Base-by-base conservation (phyloP, 2,797 vertebrate genomes). In the Heliangelus exortis region DNA sequence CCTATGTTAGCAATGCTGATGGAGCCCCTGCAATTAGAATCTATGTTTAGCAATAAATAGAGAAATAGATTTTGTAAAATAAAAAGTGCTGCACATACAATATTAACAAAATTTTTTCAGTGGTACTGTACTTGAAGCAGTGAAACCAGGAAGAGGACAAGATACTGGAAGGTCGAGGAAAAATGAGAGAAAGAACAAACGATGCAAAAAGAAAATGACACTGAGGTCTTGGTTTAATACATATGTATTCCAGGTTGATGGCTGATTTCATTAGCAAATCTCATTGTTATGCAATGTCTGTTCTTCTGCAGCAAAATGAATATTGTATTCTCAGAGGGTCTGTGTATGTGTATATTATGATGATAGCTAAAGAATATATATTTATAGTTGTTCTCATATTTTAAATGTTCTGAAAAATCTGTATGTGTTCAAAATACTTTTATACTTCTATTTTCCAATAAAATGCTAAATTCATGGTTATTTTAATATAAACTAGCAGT, bases 301-400 rank as follows among this genome's bases (percentile, higher is more conserved):
- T 99, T 99, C 99, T 99, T 98, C 99, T 99, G 99, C 99, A 99
- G 99, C 98, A 99, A 99, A 99, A 99, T 99, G 98, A 99, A 99
- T 99, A 98, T 99, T 99, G 98, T 98, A 98, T 99, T 98, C 98
- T 98, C 96, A 93, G 97, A 97, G 97, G 96, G 97, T 98, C 96
- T 97, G 92, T 95, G 97, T 96, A 34, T 97, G 59, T 97, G 95
- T 97, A 84, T 93, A 54, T 94, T 93, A 89, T 93, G 87, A 91
- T 92, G 76, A 90, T 85, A 93, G 96, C 90, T 96, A 97, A 96
- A 95, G 90, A 78, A 93, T 89, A 87, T 89, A 58, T 92, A 87
- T 95, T 96, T 97, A 71, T 76, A 91, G 72, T 71, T 94, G n/a
- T 95, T 96, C 83, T 75, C 48, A 55, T 82, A 58, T 89, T 95